phyloP scores from a whole-genome alignment of 2,888 invertebrate genomes.

The Trichopoda pennipes region DNA sequence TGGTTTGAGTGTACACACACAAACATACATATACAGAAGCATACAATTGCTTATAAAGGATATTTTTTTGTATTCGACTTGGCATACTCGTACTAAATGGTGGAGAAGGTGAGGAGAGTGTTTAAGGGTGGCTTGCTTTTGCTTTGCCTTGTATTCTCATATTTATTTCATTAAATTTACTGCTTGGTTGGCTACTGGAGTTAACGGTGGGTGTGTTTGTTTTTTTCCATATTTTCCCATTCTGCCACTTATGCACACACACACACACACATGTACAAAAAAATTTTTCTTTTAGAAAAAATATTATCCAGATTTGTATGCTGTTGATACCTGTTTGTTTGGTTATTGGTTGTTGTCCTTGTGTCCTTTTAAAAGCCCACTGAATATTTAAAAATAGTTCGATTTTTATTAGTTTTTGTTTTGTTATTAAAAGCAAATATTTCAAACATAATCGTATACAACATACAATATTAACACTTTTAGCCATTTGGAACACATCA shows the following conservation, averaged over 20 bases:
- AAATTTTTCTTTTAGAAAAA: slow-evolving; percentile 1
- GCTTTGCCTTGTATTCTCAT: slow-evolving; percentile 17
- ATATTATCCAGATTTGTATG: neutral
- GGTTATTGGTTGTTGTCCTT: too few species aligned
- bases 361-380: too few species aligned
- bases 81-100: neutral
- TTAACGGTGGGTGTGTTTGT: slow-evolving; percentile 24
- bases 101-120: neutral
- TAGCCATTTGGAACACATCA: neutral
- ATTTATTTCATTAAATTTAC: slow-evolving; percentile 60
- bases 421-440: neutral
- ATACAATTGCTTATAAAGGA: slow-evolving; percentile 18
- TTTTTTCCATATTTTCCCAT: neutral
- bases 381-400: neutral
- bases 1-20: neutral
- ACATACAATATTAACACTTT: neutral
- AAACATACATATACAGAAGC: neutral
- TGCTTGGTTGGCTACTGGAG: slow-evolving; percentile 46
- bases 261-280: neutral
- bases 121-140: slow-evolving; percentile 50
- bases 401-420: neutral
- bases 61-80: slow-evolving; percentile 22
- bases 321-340: slow-evolving; percentile 32
- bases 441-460: neutral
- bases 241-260: neutral